A percentile compares a stretch with the other conserved stretches of the same genome.
Conservation (phyloP, 2,113 vertebrate genomes). For the Mobula hypostoma region DNA sequence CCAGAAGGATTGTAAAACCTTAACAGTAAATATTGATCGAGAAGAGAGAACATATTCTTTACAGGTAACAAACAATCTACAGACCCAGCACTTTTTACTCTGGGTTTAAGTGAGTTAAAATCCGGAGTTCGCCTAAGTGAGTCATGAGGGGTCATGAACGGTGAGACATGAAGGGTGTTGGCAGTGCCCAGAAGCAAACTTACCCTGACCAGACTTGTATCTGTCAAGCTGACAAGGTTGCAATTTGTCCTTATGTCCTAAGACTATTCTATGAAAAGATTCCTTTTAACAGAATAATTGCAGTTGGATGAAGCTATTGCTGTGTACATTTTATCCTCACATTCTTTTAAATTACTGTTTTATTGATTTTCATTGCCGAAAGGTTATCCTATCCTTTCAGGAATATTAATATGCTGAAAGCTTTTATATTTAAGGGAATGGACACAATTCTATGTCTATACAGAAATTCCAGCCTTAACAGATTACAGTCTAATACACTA, state of each 20-base stretch:
- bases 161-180: background rate
- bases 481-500: conserved; percentile 25
- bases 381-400: conserved; percentile 28
- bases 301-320: background rate
- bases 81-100: background rate
- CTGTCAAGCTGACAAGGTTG: background rate
- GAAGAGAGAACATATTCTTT: background rate
- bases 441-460: conserved; percentile 22
- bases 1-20: background rate
- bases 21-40: background rate
- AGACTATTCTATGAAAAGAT: background rate
- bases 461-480: conserved; percentile 14
- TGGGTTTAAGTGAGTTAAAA: background rate
- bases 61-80: background rate
- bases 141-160: no score
- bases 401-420: conserved; percentile 22
- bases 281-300: background rate
- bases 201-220: background rate
- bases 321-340: background rate
- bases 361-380: conserved; percentile 33
- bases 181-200: background rate
- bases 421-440: conserved; percentile 10
- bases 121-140: background rate
- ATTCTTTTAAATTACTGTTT: conserved; percentile 29
- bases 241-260: background rate